Conservation (phyloP, 2,113 vertebrate genomes). For the Albula glossodonta region DNA sequence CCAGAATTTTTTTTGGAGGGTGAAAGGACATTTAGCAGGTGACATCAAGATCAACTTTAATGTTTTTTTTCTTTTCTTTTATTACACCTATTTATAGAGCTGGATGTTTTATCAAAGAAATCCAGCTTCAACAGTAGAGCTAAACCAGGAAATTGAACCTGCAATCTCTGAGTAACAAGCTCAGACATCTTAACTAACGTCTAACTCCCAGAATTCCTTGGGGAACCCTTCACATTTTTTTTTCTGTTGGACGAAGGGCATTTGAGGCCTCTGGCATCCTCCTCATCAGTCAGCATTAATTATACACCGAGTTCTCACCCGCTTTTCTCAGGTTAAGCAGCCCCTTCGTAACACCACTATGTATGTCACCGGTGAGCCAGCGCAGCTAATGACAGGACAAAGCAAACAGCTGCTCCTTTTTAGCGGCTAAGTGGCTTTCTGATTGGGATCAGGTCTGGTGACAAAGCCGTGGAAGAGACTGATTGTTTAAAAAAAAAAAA, state of each 20-base stretch:
- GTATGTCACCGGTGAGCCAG: constrained; percentile 37
- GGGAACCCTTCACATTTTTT: constrained; percentile 6
- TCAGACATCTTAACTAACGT: too few species aligned
- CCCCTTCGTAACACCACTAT: not conserved
- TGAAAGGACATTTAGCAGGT: too few species aligned
- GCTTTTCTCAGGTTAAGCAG: not conserved
- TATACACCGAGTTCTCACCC: constrained; percentile 23
- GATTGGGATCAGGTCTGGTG: constrained; percentile 56
- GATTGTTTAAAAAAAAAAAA: not conserved
- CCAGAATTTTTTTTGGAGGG: too few species aligned
- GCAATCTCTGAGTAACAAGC: too few species aligned
- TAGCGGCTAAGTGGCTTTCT: constrained; percentile 58
- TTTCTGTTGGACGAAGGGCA: not conserved
- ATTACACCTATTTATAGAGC: too few species aligned
- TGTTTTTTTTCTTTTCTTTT: too few species aligned
- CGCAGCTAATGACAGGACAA: constrained; percentile 45
- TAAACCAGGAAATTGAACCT: too few species aligned
- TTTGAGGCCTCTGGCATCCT: not conserved
- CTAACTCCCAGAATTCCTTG: not conserved
- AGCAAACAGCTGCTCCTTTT: constrained; percentile 61
- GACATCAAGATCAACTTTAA: too few species aligned
- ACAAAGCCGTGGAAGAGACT: constrained; percentile 49
- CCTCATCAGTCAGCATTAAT: constrained; percentile 32
- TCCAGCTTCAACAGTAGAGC: too few species aligned
- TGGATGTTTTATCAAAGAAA: too few species aligned